These are phyloP conservation scores for Linurgus olivaceus DNA, from an alignment of 2,797 vertebrate species.

Conservation along the genomic window DNA sequence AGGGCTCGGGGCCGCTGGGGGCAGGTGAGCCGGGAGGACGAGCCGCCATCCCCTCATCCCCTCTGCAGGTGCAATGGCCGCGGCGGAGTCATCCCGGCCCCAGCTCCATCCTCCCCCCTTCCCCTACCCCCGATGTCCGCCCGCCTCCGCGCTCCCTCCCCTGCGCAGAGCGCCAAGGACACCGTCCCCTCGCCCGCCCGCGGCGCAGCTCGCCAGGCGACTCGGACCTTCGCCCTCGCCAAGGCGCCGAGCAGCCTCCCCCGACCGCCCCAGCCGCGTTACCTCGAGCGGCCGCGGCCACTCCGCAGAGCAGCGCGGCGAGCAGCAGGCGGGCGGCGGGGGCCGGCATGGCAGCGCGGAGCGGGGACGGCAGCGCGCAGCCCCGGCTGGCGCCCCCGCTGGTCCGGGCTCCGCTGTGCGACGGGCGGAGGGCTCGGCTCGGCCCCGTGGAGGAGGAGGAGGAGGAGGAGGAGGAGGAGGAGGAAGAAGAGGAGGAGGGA, in stretches of 20 bases:
- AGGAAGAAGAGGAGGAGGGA: background rate
- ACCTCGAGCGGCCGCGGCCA: slow-evolving; percentile 53
- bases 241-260: background rate
- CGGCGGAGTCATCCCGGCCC: background rate
- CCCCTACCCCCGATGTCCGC: background rate
- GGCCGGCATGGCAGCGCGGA: background rate
- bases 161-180: background rate
- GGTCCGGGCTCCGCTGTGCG: slow-evolving; percentile 13
- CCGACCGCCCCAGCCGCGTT: background rate
- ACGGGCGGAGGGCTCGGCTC: background rate
- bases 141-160: background rate
- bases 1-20: background rate
- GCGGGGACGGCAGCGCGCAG: background rate
- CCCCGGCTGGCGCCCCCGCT: background rate
- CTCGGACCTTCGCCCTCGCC: background rate
- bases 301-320: slow-evolving; percentile 42
- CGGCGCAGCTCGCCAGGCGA: background rate
- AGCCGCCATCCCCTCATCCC: background rate
- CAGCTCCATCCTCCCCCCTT: background rate
- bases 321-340: slow-evolving; percentile 32
- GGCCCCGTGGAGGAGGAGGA: background rate
- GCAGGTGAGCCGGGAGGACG: background rate
- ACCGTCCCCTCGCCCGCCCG: background rate
- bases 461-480: background rate
- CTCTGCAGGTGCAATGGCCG: background rate